Conservation (phyloP, 2,797 vertebrate genomes). For the Sparus aurata region DNA sequence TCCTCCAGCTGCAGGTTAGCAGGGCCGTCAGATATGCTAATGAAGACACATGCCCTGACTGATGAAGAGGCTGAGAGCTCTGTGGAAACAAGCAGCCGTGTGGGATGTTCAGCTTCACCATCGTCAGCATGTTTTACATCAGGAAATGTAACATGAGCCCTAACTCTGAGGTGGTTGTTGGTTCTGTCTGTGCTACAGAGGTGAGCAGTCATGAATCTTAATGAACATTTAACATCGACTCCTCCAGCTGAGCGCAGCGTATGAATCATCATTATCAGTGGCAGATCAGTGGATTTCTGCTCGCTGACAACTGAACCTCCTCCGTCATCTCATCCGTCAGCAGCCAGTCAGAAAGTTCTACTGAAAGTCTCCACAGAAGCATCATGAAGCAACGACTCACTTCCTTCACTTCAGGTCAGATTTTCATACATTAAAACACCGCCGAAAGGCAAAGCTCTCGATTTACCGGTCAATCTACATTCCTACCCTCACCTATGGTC, state of each 20-base stretch:
- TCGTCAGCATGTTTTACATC: not conserved
- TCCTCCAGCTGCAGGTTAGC: constrained; percentile 45
- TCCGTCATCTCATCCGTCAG: not conserved
- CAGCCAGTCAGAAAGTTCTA: not conserved
- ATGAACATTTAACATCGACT: not conserved
- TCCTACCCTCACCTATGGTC: too few species aligned
- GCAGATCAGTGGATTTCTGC: not conserved
- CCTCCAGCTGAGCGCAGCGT: not conserved
- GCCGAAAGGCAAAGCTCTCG: too few species aligned
- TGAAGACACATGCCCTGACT: constrained; percentile 61
- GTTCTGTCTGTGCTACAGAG: not conserved
- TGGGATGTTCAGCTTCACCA: too few species aligned
- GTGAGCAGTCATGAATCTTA: not conserved
- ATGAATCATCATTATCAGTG: not conserved
- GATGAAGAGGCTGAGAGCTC: constrained; percentile 39
- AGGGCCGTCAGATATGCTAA: constrained; percentile 69
- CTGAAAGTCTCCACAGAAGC: not conserved
- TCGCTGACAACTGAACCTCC: not conserved
- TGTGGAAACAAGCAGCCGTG: not conserved
- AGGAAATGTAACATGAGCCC: not conserved
- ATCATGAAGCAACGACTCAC: not conserved
- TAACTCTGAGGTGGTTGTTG: not conserved
- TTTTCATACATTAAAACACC: too few species aligned
- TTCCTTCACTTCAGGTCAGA: too few species aligned
- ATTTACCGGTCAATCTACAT: too few species aligned